A percentile compares a stretch with the other conserved stretches of the same genome.
Evolutionary conservation across 2,797 vertebrate species (phyloP).

Genomic region (Eidolon dupreanum): DNA sequence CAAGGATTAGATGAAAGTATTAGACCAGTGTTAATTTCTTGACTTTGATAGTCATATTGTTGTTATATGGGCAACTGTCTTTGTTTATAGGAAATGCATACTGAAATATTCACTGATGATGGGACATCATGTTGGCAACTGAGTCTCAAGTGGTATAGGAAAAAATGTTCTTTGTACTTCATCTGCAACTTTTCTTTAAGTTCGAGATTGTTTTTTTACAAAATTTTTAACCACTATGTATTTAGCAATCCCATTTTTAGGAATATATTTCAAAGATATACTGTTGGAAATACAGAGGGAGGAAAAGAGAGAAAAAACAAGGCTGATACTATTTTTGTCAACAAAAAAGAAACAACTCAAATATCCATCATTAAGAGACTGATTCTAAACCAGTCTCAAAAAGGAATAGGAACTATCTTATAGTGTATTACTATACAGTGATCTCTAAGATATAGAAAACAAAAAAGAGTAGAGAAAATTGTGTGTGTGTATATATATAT

Average conservation of each 20-base stretch:
- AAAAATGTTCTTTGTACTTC: background rate
- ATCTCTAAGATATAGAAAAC: background rate
- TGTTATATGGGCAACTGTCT: background rate
- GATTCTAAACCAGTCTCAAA: background rate
- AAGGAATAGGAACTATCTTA: background rate
- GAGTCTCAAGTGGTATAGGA: background rate
- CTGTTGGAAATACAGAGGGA: background rate
- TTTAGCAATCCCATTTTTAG: slow-evolving; percentile 38
- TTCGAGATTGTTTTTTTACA: background rate
- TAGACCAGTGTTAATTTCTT: background rate
- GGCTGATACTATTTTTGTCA: background rate
- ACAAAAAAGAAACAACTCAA: slow-evolving; percentile 11
- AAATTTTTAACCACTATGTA: background rate
- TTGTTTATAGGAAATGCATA: slow-evolving; percentile 10
- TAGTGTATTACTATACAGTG: background rate
- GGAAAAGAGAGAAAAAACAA: background rate
- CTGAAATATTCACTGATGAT: background rate
- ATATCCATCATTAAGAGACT: background rate
- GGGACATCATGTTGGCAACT: background rate
- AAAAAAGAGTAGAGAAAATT: background rate
- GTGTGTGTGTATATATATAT: background rate
- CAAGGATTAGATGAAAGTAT: background rate
- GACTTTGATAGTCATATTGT: background rate
- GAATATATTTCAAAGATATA: slow-evolving; percentile 23
- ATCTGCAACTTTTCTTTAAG: background rate